Evolutionary conservation across 1,140 invertebrate genomes (phyloP), one percentile per base, ranked within the genome.

Genomic region (Megalopta genalis): DNA sequence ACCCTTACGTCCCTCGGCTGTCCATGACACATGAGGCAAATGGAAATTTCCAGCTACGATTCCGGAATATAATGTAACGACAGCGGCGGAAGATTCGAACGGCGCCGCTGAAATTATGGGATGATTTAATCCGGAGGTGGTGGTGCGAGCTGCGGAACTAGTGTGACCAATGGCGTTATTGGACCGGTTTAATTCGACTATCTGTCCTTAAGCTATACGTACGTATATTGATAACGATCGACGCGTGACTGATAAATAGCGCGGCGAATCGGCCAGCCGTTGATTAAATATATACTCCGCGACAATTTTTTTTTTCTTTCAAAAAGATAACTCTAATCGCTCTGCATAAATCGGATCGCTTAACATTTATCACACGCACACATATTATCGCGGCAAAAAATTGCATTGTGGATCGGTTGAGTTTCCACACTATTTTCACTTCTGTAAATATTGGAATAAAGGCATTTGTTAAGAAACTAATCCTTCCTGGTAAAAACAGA

Each of bases 101-200:
- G 80, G 65, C 69, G 69, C 46, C 54, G 65, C 70, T 80, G 25
- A 62, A 27, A 68, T 84, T 83, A 84, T 84, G 46, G 71, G 71
- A 83, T 83, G 83, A 84, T 84, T 84, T 83, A 83, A 84, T 80
- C 77, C 78, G 81, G 69, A 80, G 77, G 78, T 73, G 82, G 69
- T 60, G 69, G 69, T 73, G 60, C 80, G 74, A 65, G 75, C 70
- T 73, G 66, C 81, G 73, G 80, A 77, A 79, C 64, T 78, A 65
- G 59, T 82, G 69, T 84, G 82, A 82, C 65, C 81, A 82, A 82
- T 82, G 64, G 54, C 65, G 64, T 76, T 82, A 82, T 82, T 79
- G 65, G 59, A 74, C 46, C 37, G 27, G 49, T 60, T 76, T 76
- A 83, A 84, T 81, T 69, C 59, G 37, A 67, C 65, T 74, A 65